Conservation (phyloP, 2,888 invertebrate species). For the Acrocera orbiculus region DNA sequence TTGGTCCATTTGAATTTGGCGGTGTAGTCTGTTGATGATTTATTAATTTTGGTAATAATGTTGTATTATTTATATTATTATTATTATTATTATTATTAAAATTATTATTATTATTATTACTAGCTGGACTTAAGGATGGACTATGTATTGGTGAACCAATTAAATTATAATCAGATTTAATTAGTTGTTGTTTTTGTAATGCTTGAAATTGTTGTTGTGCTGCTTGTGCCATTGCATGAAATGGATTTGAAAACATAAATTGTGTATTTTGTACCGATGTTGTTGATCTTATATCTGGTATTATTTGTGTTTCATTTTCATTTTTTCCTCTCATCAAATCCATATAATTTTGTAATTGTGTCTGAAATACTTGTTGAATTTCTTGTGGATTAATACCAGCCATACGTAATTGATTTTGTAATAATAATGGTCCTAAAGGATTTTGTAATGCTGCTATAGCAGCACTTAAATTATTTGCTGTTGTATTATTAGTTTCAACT, state of each 20-base stretch:
- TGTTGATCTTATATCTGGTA: constrained; percentile 1
- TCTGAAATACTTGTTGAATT: constrained; percentile 27
- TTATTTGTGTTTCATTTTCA: not conserved
- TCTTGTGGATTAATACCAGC: constrained; percentile 19
- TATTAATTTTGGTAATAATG: constrained; percentile 28
- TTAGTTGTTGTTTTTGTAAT: constrained; percentile 46
- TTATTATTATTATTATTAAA: constrained; percentile 17
- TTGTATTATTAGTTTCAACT: too few species aligned
- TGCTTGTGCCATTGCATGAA: constrained; percentile 64
- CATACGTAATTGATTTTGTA: constrained; percentile 22
- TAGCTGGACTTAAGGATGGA: constrained; percentile 28
- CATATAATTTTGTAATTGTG: constrained; percentile 28
- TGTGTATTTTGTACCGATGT: constrained; percentile 33
- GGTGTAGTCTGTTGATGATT: constrained; percentile 34
- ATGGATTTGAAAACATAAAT: constrained; percentile 55
- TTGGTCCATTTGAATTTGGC: constrained; percentile 30
- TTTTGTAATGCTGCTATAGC: constrained; percentile 20
- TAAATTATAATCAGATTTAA: constrained; percentile 17
- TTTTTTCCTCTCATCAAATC: constrained; percentile 26
- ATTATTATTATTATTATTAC: too few species aligned
- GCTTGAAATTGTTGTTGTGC: constrained; percentile 68
- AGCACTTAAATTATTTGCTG: constrained; percentile 14
- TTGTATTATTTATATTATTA: constrained; percentile 19
- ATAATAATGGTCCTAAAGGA: constrained; percentile 20
- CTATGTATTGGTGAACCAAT: constrained; percentile 29